Percentiles rank a stretch among this genome's conserved stretches.
Conservation (phyloP, 2,113 vertebrate species). For the Leptobrachium ailaonicum region DNA sequence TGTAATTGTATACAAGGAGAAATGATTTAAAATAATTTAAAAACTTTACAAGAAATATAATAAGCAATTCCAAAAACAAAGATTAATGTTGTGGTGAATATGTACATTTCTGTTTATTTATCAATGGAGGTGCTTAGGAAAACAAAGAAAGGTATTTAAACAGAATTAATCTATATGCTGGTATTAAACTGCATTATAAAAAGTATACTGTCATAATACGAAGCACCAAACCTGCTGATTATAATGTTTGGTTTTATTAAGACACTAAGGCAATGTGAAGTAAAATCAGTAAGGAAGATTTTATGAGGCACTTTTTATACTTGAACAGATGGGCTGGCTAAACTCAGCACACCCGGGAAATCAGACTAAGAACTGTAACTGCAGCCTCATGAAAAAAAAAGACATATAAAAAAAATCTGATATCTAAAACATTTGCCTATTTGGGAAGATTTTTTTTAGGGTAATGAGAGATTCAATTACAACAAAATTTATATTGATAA, state of each 20-base stretch:
- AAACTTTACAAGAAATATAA: no score
- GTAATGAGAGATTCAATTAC: not conserved
- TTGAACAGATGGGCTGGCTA: slow-evolving; percentile 56
- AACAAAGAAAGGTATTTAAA: not conserved
- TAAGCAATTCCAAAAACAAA: no score
- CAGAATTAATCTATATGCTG: no score
- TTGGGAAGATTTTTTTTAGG: not conserved
- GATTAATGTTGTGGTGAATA: no score
- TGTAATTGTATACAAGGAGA: no score
- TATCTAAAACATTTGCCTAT: not conserved
- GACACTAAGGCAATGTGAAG: not conserved
- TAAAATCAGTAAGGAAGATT: slow-evolving; percentile 45
- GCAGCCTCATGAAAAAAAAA: slow-evolving; percentile 24
- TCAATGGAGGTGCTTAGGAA: not conserved
- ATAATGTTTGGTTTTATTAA: slow-evolving; percentile 3
- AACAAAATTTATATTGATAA: not conserved
- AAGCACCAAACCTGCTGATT: not conserved
- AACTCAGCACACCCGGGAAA: slow-evolving; percentile 51
- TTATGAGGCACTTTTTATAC: slow-evolving; percentile 40
- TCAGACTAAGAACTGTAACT: slow-evolving; percentile 50
- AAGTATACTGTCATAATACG: not conserved
- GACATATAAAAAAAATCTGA: not conserved
- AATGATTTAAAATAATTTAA: no score
- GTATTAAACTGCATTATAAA: no score
- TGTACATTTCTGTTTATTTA: no score